These are phyloP conservation scores for Sorex maritimensis DNA, from an alignment of 2,797 vertebrate species.

Conservation along the genomic window DNA sequence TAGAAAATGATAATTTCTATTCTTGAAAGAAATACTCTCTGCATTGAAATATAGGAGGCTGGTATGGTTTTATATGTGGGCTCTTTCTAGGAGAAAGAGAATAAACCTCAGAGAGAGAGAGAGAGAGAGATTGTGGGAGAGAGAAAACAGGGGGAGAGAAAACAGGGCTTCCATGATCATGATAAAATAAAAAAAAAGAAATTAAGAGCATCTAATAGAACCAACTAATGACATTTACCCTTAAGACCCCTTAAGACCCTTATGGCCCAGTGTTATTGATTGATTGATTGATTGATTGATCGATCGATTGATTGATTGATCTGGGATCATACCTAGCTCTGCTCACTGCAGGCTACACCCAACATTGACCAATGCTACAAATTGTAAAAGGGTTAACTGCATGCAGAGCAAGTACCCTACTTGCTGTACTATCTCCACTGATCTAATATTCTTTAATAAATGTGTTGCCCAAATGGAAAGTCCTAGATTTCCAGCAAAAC, in stretches of 20 bases:
- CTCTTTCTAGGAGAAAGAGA: not conserved
- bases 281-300: no score
- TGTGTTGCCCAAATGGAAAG: no score
- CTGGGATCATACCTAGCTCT: no score
- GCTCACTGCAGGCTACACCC: no score
- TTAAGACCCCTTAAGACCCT: not conserved
- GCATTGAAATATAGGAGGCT: not conserved
- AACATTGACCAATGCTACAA: no score
- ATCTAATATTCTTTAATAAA: no score
- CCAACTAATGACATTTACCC: not conserved
- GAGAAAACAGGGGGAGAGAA: not conserved
- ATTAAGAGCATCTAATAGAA: not conserved
- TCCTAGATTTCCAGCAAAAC: not conserved
- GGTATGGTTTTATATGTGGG: not conserved
- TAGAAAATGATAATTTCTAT: not conserved
- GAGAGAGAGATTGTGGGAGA: not conserved
- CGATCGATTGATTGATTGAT: no score
- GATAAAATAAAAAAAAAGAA: not conserved
- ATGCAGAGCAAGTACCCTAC: not conserved
- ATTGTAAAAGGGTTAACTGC: no score
- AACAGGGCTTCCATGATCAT: not conserved
- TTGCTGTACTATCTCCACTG: no score
- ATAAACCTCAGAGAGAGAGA: not conserved
- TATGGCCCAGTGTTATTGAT: not conserved
- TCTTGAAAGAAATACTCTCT: not conserved